A percentile compares a stretch with the other conserved stretches of the same genome.
Conservation (phyloP, 1,140 invertebrate genomes). For the Contarinia nasturtii region DNA sequence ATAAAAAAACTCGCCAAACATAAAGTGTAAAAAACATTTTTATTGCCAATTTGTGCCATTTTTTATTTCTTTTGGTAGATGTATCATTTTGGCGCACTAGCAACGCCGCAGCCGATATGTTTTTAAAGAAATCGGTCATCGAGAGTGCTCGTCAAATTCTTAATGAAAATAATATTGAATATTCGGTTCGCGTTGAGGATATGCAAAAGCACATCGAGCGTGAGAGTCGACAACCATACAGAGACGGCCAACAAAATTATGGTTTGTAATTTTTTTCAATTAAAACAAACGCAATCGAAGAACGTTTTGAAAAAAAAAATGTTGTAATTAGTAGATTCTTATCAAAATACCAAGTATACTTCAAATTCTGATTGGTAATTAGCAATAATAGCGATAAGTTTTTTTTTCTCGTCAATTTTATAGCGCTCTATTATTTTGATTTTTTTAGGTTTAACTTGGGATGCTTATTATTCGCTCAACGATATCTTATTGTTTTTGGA, state of each 20-base stretch:
- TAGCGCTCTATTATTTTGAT: too few relatives aligned
- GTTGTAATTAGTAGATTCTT: too few relatives aligned
- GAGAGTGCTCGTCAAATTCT: constrained; percentile 31
- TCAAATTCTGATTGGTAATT: too few relatives aligned
- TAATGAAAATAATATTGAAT: constrained; percentile 33
- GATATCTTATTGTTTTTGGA: constrained; percentile 57
- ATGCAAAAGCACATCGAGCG: constrained; percentile 54
- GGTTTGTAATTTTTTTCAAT: constrained; percentile 7
- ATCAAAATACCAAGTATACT: too few relatives aligned
- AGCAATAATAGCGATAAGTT: too few relatives aligned
- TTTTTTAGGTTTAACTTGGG: too few relatives aligned
- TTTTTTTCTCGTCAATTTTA: too few relatives aligned
- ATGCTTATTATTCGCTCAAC: constrained; percentile 50
- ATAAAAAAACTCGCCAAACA: too few relatives aligned
- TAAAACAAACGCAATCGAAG: too few relatives aligned
- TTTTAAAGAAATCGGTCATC: constrained; percentile 35
- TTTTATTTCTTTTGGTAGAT: constrained; percentile 24
- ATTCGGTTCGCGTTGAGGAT: constrained; percentile 47
- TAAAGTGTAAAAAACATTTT: too few relatives aligned
- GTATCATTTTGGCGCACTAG: constrained; percentile 49
- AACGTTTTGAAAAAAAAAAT: too few relatives aligned
- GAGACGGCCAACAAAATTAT: constrained; percentile 50
- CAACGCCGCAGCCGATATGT: constrained; percentile 38
- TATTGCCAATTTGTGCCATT: too few relatives aligned
- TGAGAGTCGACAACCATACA: constrained; percentile 47